These are phyloP conservation scores for Oxyura jamaicensis DNA, from an alignment of 2,113 vertebrate species.

Conservation along the genomic window DNA sequence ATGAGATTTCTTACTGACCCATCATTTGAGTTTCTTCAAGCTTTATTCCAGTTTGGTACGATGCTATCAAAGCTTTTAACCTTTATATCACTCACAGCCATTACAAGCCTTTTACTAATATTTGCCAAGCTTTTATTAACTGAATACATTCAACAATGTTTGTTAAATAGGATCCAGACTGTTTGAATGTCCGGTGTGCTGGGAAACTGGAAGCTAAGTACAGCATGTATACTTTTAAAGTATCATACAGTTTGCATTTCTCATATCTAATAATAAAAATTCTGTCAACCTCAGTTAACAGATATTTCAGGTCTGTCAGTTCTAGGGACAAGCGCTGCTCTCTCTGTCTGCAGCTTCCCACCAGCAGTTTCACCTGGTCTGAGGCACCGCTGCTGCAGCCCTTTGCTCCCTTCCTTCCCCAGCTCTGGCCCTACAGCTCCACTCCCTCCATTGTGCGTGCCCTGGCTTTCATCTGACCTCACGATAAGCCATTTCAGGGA, in stretches of 20 bases:
- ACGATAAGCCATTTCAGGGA: constrained; percentile 12
- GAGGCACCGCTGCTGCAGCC: neutral
- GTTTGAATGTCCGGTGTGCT: neutral
- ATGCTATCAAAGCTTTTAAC: constrained; percentile 45
- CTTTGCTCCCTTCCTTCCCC: neutral
- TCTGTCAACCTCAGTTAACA: neutral
- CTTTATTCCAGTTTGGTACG: neutral
- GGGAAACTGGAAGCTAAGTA: constrained; percentile 20
- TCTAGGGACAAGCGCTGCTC: neutral
- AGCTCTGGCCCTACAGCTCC: neutral
- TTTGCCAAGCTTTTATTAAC: constrained; percentile 67
- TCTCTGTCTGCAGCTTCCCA: accelerated
- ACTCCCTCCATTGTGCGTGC: neutral
- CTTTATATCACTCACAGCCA: constrained; percentile 37
- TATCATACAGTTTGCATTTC: neutral
- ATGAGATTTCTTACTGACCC: constrained; percentile 2
- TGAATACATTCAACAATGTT: constrained; percentile 44
- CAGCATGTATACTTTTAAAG: neutral
- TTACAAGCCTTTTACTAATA: constrained; percentile 68
- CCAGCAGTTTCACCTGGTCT: neutral
- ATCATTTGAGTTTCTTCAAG: constrained; percentile 14
- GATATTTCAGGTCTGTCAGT: neutral
- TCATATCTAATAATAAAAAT: neutral
- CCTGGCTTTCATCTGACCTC: neutral
- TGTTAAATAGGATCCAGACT: constrained; percentile 39